Conservation (phyloP, 2,888 invertebrate species). For the Drosophila merina region DNA sequence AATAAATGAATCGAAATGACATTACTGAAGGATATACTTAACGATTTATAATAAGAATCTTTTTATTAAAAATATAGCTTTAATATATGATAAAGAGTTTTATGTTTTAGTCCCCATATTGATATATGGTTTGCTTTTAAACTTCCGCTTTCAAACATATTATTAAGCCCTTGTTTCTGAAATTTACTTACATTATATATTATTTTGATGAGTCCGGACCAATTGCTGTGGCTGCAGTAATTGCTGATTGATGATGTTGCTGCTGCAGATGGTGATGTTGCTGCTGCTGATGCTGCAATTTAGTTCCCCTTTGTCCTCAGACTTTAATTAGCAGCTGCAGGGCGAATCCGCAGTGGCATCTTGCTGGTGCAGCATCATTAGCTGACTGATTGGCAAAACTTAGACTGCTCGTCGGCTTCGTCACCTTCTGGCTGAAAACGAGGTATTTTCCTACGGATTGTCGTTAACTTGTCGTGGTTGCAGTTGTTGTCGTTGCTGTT, state of each 20-base stretch:
- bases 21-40: too few species aligned
- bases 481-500: conserved; percentile 47
- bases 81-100: too few species aligned
- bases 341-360: conserved; percentile 51
- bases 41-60: too few species aligned
- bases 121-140: too few species aligned
- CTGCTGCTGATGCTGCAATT: conserved; percentile 6
- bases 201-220: conserved; percentile 34
- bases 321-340: conserved; percentile 73
- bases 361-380: conserved; percentile 51
- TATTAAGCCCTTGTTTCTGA: neutral
- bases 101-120: too few species aligned
- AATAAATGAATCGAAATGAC: too few species aligned
- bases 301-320: conserved; percentile 10
- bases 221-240: conserved; percentile 37
- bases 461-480: conserved; percentile 49
- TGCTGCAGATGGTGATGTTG: conserved; percentile 29
- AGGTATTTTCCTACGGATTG: conserved; percentile 46
- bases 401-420: conserved; percentile 47
- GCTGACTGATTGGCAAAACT: conserved; percentile 63
- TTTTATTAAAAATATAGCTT: too few species aligned
- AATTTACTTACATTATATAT: conserved; percentile 64
- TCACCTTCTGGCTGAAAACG: conserved; percentile 32
- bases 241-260: conserved; percentile 28
- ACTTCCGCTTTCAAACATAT: neutral